Evolutionary conservation across 1,140 invertebrate species (phyloP), one percentile per base, ranked within the genome.

Genomic region (Nebria ingens): DNA sequence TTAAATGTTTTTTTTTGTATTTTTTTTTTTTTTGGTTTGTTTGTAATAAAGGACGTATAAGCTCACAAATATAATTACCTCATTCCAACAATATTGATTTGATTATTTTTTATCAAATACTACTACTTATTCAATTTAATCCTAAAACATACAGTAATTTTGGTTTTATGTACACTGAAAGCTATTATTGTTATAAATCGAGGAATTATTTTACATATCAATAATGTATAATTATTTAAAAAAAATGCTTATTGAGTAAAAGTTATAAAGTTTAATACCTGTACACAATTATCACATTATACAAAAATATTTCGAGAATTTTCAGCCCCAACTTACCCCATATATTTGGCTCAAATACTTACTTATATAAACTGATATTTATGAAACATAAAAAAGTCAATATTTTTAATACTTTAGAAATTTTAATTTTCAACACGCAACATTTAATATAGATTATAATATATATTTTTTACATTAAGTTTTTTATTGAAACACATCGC

Each of bases 271-370:
- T 11, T 45, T 45, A 45, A 45, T 45, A 45, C 40, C 40, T 45
- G 40, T 45, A 45, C 40, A 45, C 40, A 45, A 45, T 45, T 45
- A 45, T 45, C 40, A 45, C 40, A 45, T 45, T 45, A 11, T 45
- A 45, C 40, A 45, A 45, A 45, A 45, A 45, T 45, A 45, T 45
- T 45, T 45, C 15, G 3, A 45, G 6, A 45, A 45, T 45, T 17
- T 45, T 17, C 40, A 12, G 40, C 40, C 17, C 9, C 40, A n/a
- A n/a, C n/a, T n/a, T n/a, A n/a, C n/a, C n/a, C n/a, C n/a, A n/a
- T n/a, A 17, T 45, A 17, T 45, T 45, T 45, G 40, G 40, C 40
- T 17, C 17, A 45, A 45, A 45, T 17, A 45, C 40, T 45, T 4
- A 45, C 25, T 17, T 17, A 45, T 45, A 45, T 45, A 4, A n/a